Percentiles rank a stretch among this genome's conserved stretches.
Evolutionary conservation across 2,888 invertebrate genomes (phyloP).

Genomic region (Troides helena): DNA sequence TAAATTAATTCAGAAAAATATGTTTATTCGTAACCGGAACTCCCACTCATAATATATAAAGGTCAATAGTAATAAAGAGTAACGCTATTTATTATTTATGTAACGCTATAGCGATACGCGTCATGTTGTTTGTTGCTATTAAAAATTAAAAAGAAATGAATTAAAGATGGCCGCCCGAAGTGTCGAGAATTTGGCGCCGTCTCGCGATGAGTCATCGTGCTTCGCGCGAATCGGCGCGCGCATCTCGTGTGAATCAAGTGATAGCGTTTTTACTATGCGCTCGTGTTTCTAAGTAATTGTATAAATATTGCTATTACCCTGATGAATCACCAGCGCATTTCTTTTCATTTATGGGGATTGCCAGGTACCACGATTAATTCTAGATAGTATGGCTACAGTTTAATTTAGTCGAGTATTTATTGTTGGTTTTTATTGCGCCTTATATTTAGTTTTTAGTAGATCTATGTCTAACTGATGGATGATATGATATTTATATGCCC

Average conservation of each 20-base stretch:
- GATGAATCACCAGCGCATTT: slow-evolving; percentile 18
- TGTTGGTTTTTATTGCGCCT: no score
- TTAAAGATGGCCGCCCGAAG: slow-evolving; percentile 33
- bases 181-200: slow-evolving; percentile 37
- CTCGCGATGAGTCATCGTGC: slow-evolving; percentile 33
- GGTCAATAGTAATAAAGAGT: background rate
- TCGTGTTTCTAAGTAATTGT: slow-evolving; percentile 15
- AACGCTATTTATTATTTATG: slow-evolving; percentile 2
- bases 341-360: background rate
- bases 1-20: background rate
- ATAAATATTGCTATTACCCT: slow-evolving; percentile 6
- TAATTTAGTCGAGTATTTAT: no score
- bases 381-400: no score
- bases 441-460: no score
- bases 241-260: slow-evolving; percentile 38
- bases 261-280: slow-evolving; percentile 26
- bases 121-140: slow-evolving; percentile 4
- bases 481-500: no score
- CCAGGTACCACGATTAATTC: no score
- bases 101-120: background rate
- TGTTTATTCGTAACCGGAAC: background rate
- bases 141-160: slow-evolving; percentile 30
- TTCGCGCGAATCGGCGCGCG: slow-evolving; percentile 37
- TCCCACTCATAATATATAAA: background rate
- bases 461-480: no score